Percentiles rank a stretch among this genome's conserved stretches.
These are phyloP conservation scores for Elegia similella DNA, from an alignment of 2,888 invertebrate species.

Conservation along the genomic window DNA sequence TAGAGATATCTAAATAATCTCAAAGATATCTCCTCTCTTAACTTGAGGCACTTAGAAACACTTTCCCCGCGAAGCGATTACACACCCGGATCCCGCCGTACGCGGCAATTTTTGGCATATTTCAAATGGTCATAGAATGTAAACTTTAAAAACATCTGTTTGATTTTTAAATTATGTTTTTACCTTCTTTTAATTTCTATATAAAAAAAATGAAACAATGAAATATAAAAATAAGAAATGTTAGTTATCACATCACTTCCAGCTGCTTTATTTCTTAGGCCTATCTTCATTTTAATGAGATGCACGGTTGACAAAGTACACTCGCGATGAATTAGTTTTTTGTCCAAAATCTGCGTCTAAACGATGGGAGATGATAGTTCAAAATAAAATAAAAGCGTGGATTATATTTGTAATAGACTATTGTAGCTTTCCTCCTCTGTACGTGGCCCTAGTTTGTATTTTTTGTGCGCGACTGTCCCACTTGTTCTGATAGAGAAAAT, in stretches of 20 bases:
- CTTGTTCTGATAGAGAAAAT: background rate
- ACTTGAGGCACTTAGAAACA: too few relatives aligned
- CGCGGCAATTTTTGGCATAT: too few relatives aligned
- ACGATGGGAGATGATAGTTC: slow-evolving; percentile 41
- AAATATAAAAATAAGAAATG: too few relatives aligned
- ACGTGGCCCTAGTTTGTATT: slow-evolving; percentile 48
- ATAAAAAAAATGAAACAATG: too few relatives aligned
- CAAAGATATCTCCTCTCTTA: too few relatives aligned
- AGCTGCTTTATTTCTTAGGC: background rate
- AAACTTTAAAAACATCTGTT: too few relatives aligned
- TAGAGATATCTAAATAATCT: too few relatives aligned
- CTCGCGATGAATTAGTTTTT: slow-evolving; percentile 49
- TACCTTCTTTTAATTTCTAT: too few relatives aligned
- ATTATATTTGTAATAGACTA: slow-evolving; percentile 47
- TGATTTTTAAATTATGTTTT: too few relatives aligned
- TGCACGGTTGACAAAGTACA: slow-evolving; percentile 69
- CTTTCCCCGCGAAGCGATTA: too few relatives aligned
- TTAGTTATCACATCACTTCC: background rate
- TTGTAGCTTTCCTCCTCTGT: slow-evolving; percentile 35
- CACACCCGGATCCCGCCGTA: too few relatives aligned
- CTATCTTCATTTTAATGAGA: slow-evolving; percentile 56
- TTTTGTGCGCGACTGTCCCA: slow-evolving; percentile 9
- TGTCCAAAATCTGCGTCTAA: slow-evolving; percentile 55
- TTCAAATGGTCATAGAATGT: too few relatives aligned
- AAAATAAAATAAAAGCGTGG: slow-evolving; percentile 47